A percentile compares a stretch with the other conserved stretches of the same genome.
These are phyloP conservation scores for Microctenopoma steveboyesi DNA, from an alignment of 2,797 vertebrate genomes.

Conservation along the genomic window DNA sequence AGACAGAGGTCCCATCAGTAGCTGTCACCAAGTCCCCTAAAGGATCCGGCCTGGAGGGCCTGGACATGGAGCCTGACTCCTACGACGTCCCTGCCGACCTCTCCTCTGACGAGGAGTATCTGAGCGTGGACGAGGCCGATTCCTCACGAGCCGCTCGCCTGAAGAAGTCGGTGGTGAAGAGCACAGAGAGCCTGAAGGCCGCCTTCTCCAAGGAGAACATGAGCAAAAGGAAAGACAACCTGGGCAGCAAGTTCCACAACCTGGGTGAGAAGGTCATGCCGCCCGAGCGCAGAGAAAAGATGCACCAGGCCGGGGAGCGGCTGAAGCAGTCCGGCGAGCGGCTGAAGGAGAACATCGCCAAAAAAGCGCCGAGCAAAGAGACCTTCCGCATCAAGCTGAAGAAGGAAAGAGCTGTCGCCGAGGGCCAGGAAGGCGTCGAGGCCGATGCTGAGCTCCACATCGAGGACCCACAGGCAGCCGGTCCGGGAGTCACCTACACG, in stretches of 20 bases:
- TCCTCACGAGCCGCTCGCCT: slow-evolving; percentile 85
- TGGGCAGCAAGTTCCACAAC: slow-evolving; percentile 91
- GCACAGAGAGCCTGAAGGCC: slow-evolving; percentile 92
- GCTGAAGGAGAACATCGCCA: slow-evolving; percentile 93
- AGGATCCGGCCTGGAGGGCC: slow-evolving; percentile 68
- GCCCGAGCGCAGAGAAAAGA: slow-evolving; percentile 90
- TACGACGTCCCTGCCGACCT: slow-evolving; percentile 88
- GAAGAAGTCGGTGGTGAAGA: slow-evolving; percentile 90
- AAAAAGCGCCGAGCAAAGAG: slow-evolving; percentile 90
- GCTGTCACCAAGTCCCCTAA: slow-evolving; percentile 83
- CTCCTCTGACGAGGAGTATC: slow-evolving; percentile 95
- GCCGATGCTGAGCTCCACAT: slow-evolving; percentile 47
- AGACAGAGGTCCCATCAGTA: slow-evolving; percentile 84
- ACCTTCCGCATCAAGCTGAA: slow-evolving; percentile 91
- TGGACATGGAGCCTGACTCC: slow-evolving; percentile 83
- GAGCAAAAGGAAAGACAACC: slow-evolving; percentile 90
- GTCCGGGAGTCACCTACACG: slow-evolving; percentile 82
- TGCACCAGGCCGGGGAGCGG: slow-evolving; percentile 90
- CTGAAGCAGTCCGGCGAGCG: slow-evolving; percentile 89
- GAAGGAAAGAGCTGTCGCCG: slow-evolving; percentile 86
- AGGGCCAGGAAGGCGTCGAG: slow-evolving; percentile 87
- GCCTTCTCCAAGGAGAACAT: slow-evolving; percentile 96
- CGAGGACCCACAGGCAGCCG: slow-evolving; percentile 1
- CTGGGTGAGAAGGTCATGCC: slow-evolving; percentile 95
- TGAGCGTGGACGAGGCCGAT: slow-evolving; percentile 88